These are phyloP conservation scores for Erebia palarica DNA, from an alignment of 2,888 invertebrate species.

Conservation along the genomic window DNA sequence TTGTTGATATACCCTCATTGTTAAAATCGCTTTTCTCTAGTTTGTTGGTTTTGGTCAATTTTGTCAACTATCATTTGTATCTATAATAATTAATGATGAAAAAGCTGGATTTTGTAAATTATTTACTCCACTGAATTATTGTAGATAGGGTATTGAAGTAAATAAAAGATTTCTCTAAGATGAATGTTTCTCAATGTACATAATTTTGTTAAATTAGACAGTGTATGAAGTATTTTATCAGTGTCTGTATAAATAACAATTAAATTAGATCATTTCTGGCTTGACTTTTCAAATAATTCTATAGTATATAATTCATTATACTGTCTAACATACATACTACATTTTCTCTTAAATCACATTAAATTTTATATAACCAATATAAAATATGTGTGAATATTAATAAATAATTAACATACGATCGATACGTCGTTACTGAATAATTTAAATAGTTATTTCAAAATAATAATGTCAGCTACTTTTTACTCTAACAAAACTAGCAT, in stretches of 20 bases:
- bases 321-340: not conserved
- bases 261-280: not conserved
- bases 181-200: not conserved
- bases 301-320: not conserved
- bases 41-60: no score
- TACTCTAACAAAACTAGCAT: not conserved
- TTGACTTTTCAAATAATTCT: not conserved
- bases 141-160: not conserved
- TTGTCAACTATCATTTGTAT: no score
- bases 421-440: conserved; percentile 2
- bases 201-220: not conserved
- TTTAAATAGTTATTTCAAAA: conserved; percentile 6
- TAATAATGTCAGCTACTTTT: conserved; percentile 6
- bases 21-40: no score
- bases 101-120: not conserved
- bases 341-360: not conserved
- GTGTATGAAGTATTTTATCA: not conserved
- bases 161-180: not conserved
- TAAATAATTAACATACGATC: not conserved
- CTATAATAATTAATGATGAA: not conserved
- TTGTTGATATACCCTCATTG: no score
- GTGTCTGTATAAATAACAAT: not conserved
- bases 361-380: not conserved
- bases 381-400: not conserved
- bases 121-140: not conserved